Conservation (phyloP, 2,113 vertebrate genomes). For the Gasterosteus aculeatus region DNA sequence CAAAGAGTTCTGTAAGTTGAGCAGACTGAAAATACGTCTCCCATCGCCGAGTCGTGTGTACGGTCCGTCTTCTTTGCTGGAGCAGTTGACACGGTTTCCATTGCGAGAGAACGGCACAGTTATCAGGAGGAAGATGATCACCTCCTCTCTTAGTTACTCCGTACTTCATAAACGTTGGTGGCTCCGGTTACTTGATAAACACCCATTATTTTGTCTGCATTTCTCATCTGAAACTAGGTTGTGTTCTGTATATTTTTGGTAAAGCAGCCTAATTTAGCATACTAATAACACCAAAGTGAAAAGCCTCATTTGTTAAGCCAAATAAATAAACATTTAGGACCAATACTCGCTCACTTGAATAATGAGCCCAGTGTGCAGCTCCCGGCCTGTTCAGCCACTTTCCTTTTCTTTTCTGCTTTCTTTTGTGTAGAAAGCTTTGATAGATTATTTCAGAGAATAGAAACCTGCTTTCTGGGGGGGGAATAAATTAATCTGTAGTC, state of each 20-base stretch:
- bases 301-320: slow-evolving; percentile 30
- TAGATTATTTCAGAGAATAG: slow-evolving; percentile 21
- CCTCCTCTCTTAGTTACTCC: not conserved
- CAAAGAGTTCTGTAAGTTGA: no score
- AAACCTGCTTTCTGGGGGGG: slow-evolving; percentile 12
- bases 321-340: slow-evolving; percentile 10
- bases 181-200: slow-evolving; percentile 6
- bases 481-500: not conserved
- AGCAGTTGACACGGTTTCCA: no score
- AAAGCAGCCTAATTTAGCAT: slow-evolving; percentile 6
- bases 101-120: no score
- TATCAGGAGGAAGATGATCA: no score
- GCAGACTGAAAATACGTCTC: no score
- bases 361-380: slow-evolving; percentile 7
- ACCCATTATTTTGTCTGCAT: not conserved
- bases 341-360: slow-evolving; percentile 20
- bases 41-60: no score
- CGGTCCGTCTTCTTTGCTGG: no score
- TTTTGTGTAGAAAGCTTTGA: slow-evolving; percentile 11
- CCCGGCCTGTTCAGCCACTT: not conserved
- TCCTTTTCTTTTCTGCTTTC: not conserved
- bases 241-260: slow-evolving; percentile 4
- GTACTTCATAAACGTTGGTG: not conserved
- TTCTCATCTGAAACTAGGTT: not conserved
- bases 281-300: slow-evolving; percentile 15